Evolutionary conservation across 2,888 invertebrate species (phyloP), one percentile per base, ranked within the genome.

Genomic region (Papilio protenor): DNA sequence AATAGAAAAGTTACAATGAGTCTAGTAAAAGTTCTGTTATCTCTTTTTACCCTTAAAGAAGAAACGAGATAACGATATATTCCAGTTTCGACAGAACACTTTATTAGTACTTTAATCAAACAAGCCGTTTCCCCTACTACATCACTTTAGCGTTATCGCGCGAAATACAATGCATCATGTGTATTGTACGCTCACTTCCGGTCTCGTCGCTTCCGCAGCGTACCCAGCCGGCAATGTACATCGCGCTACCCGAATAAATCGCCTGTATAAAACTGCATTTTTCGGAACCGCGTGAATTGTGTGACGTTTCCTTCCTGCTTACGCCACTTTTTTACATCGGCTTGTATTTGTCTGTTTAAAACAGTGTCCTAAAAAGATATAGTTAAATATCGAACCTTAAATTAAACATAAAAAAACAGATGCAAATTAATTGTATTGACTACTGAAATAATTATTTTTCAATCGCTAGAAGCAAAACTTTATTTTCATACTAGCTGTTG

Each of bases 111-210:
- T 18, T n/a, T 52, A 23, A 73, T 49, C 59, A 75, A n/a, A 78
- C 69, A 61, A 76, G 76, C 11, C 66, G 69, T 69, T 70, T 52
- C 70, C 59, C 64, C 27, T 76, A 71, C 79, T 91, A 83, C 82
- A 90, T 92, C 91, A 91, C 89, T 88, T 92, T 89, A 91, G 88
- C 83, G 87, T 91, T 92, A 93, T 93, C 91, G 92, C 82, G 86
- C 86, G 92, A 85, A 89, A 86, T 84, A 87, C 91, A 87, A 91
- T 92, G 87, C 82, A 90, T 93, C 92, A 92, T 87, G 87, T 84
- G 89, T 90, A 92, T 92, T 91, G 92, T 90, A 84, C 85, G 86
- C 82, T 79, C 82, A 83, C 87, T 85, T 89, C 89, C 92, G 89
- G 87, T 77, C 82, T 75, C 75, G 79, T 79, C 82, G 84, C 77